phyloP scores from a whole-genome alignment of 2,888 invertebrate genomes.

The Argyra leucocephala region DNA sequence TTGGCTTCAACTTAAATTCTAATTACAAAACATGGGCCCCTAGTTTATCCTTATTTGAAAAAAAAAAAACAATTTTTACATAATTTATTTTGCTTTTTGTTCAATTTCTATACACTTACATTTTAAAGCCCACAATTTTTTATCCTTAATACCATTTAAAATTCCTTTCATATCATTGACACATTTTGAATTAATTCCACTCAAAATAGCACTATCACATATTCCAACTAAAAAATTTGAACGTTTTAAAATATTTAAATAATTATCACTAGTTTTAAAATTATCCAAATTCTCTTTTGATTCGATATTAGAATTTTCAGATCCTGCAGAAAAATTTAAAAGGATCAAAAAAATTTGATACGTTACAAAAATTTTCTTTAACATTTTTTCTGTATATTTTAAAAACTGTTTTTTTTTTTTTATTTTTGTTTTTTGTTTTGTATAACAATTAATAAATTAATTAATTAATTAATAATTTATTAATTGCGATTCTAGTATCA shows the following conservation, averaged over 20 bases:
- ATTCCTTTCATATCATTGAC: not conserved
- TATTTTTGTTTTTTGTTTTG: not conserved
- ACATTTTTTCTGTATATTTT: too few relatives aligned
- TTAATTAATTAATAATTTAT: too few relatives aligned
- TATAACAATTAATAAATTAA: not conserved
- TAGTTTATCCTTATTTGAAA: too few relatives aligned
- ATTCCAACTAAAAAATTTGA: not conserved
- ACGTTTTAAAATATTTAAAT: not conserved
- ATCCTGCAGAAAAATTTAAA: not conserved
- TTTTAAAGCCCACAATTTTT: constrained; percentile 8
- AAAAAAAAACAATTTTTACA: too few relatives aligned
- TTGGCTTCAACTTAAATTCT: too few relatives aligned
- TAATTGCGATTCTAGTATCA: too few relatives aligned
- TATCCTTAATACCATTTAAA: not conserved
- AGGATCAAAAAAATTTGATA: not conserved
- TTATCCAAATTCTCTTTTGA: not conserved
- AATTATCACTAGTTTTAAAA: not conserved
- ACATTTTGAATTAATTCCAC: not conserved
- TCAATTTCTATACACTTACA: not conserved
- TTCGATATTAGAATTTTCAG: not conserved
- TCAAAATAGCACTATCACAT: not conserved
- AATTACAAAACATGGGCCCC: too few relatives aligned
- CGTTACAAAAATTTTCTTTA: too few relatives aligned
- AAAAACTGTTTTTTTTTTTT: not conserved
- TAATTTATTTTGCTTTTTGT: too few relatives aligned